Conservation (phyloP, 2,797 vertebrate genomes). For the Glyptemys insculpta region DNA sequence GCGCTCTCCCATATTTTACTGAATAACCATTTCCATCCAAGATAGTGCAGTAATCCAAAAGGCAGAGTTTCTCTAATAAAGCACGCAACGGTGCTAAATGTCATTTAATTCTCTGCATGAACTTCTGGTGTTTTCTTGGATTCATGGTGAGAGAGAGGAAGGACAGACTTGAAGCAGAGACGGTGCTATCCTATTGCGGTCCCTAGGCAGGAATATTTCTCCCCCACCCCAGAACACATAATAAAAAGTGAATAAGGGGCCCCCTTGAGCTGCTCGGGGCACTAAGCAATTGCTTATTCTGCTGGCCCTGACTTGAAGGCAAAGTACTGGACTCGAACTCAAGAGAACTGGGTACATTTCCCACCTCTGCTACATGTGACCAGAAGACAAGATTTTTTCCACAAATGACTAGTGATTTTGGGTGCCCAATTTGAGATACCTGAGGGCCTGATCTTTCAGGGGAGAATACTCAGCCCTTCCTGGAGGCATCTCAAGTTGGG, state of each 20-base stretch:
- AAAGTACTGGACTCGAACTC: neutral
- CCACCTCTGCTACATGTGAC: accelerated
- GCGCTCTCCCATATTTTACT: neutral
- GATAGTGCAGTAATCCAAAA: neutral
- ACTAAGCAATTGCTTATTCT: neutral
- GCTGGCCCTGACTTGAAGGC: neutral
- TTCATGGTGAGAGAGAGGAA: neutral
- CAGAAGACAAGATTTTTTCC: slow-evolving; percentile 15
- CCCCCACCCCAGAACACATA: neutral
- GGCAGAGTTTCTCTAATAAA: neutral
- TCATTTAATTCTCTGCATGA: neutral
- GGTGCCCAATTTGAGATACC: neutral
- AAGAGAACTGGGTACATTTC: neutral
- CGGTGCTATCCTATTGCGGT: neutral
- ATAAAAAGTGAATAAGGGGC: neutral
- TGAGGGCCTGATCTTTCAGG: neutral
- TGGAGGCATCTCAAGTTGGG: neutral
- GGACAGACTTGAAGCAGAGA: neutral
- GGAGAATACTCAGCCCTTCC: neutral
- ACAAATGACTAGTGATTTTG: neutral
- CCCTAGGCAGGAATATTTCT: neutral
- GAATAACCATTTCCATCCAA: neutral
- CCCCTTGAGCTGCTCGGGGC: neutral
- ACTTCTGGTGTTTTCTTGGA: neutral
- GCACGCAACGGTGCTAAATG: neutral